Conservation (phyloP, 2,888 invertebrate genomes). For the Athrips mouffetella region DNA sequence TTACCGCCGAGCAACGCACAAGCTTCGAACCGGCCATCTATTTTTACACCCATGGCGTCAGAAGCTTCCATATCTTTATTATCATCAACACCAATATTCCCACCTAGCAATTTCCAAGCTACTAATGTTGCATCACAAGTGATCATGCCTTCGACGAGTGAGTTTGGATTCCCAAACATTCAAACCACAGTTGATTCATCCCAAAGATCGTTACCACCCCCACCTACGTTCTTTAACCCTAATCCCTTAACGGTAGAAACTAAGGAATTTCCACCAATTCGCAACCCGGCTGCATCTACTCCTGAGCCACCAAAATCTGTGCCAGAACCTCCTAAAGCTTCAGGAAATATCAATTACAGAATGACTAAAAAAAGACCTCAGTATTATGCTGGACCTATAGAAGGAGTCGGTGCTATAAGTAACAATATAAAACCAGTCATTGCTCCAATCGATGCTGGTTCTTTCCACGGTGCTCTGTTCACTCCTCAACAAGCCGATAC, state of each 20-base stretch:
- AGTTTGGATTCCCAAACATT: neutral
- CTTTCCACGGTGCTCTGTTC: constrained; percentile 53
- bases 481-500: constrained; percentile 38
- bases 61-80: neutral
- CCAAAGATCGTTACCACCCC: constrained; percentile 12
- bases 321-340: constrained; percentile 56
- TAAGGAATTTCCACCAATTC: constrained; percentile 9
- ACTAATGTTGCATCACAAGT: constrained; percentile 23
- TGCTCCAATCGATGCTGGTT: constrained; percentile 35
- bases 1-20: neutral
- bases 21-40: neutral
- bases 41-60: neutral
- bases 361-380: constrained; percentile 66
- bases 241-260: constrained; percentile 16
- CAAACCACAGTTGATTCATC: neutral
- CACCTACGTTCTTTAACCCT: constrained; percentile 36
- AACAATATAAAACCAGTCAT: constrained; percentile 59
- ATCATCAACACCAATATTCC: neutral
- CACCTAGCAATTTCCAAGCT: neutral
- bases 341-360: constrained; percentile 51
- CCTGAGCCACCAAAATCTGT: constrained; percentile 39
- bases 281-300: constrained; percentile 2
- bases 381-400: constrained; percentile 72
- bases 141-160: constrained; percentile 32
- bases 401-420: constrained; percentile 60